phyloP scores from a whole-genome alignment of 2,113 vertebrate genomes.

The Thomomys bottae region DNA sequence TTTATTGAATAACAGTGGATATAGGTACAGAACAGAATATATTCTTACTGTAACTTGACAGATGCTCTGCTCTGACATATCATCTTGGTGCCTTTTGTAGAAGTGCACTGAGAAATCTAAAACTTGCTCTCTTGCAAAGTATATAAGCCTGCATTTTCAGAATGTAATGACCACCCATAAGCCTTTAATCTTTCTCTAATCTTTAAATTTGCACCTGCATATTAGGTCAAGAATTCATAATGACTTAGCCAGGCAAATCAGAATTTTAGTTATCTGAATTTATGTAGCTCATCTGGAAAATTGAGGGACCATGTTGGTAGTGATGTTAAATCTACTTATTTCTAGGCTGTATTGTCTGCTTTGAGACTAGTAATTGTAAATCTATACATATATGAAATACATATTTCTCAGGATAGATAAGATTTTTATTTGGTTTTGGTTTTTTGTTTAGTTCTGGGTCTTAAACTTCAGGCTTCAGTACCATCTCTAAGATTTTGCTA shows the following conservation, averaged over 20 bases:
- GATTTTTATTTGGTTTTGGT: too few species aligned
- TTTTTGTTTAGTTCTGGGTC: too few species aligned
- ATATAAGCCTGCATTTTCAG: slow-evolving; percentile 30
- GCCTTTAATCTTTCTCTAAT: neutral
- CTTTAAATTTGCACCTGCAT: neutral
- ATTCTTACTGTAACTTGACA: too few species aligned
- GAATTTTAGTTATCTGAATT: neutral
- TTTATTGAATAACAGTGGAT: too few species aligned
- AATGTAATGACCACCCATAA: neutral
- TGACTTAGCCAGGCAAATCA: neutral
- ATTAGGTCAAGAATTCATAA: slow-evolving; percentile 7
- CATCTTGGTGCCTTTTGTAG: neutral
- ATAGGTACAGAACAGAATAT: too few species aligned
- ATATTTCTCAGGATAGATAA: neutral
- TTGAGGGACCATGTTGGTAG: neutral
- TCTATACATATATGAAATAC: neutral
- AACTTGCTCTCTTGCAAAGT: neutral
- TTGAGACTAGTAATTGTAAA: neutral
- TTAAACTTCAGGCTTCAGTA: too few species aligned
- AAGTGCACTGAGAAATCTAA: neutral
- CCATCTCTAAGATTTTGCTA: too few species aligned
- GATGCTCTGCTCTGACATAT: neutral
- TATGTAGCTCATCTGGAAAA: neutral
- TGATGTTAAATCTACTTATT: neutral
- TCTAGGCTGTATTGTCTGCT: neutral